A percentile compares a stretch with the other conserved stretches of the same genome.
These are phyloP conservation scores for Aramus guarauna DNA, from an alignment of 2,113 vertebrate genomes.

Conservation along the genomic window DNA sequence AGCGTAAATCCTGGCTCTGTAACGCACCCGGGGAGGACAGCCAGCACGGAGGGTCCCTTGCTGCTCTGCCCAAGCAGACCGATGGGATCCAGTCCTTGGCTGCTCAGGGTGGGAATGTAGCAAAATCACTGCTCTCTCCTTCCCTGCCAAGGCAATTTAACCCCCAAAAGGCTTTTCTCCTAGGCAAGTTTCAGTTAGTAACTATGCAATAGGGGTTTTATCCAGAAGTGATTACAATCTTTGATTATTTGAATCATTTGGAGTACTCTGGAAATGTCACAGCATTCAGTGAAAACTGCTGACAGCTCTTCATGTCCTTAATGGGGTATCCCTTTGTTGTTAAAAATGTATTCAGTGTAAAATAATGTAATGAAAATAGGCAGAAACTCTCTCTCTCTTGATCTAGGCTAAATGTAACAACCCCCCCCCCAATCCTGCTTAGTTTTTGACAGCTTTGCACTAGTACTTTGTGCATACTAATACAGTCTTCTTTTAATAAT, in stretches of 20 bases:
- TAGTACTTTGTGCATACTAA: not conserved
- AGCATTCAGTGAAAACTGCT: not conserved
- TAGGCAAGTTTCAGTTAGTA: not conserved
- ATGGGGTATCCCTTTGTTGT: not conserved
- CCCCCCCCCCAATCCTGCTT: not conserved
- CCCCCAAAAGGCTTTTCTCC: not conserved
- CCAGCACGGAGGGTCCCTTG: not conserved
- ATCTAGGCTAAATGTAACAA: not conserved
- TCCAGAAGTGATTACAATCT: not conserved
- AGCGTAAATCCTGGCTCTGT: not conserved
- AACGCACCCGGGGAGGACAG: not conserved
- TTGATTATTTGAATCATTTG: not conserved
- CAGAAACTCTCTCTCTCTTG: not conserved
- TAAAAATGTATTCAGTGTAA: not conserved
- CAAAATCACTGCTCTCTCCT: not conserved
- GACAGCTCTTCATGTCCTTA: not conserved
- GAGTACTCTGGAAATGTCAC: not conserved
- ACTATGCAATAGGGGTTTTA: not conserved
- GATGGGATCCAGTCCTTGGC: not conserved
- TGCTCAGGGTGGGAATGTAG: not conserved
- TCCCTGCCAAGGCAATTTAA: not conserved
- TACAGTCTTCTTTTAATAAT: not conserved
- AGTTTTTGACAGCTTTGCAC: not conserved
- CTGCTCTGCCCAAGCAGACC: not conserved
- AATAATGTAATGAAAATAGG: not conserved